Percentiles rank a stretch among this genome's conserved stretches.
Evolutionary conservation across 2,888 invertebrate species (phyloP).

Genomic region (Timema podura): DNA sequence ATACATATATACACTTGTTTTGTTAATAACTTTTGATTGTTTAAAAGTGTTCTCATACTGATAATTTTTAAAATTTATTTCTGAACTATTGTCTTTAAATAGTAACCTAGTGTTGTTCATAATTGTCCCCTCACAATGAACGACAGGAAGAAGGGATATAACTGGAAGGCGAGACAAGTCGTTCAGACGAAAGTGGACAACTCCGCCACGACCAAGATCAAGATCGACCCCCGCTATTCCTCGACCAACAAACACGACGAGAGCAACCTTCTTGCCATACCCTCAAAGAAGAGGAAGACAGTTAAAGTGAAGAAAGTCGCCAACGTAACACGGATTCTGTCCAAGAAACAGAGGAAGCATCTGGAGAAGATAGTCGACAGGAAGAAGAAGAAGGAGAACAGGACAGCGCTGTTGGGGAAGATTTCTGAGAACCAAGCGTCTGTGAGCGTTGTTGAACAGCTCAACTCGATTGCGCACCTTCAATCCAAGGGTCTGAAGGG

Average conservation of each 20-base stretch:
- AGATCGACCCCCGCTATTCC: conserved; percentile 55
- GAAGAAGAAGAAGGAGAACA: conserved; percentile 86
- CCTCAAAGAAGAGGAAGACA: conserved; percentile 75
- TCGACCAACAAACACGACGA: conserved; percentile 62
- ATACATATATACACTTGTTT: too few relatives aligned
- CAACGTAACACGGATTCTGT: conserved; percentile 63
- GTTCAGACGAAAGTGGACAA: conserved; percentile 68
- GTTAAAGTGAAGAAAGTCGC: conserved; percentile 57
- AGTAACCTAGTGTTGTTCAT: too few relatives aligned
- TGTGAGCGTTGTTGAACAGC: conserved; percentile 32
- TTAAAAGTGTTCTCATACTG: too few relatives aligned
- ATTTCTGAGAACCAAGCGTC: neutral
- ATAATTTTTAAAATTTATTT: too few relatives aligned
- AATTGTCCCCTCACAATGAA: too few relatives aligned
- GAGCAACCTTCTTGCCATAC: conserved; percentile 76
- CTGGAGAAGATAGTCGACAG: conserved; percentile 82
- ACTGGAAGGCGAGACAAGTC: conserved; percentile 70
- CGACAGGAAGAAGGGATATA: conserved; percentile 54
- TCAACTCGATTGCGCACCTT: conserved; percentile 74
- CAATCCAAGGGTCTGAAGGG: conserved; percentile 84
- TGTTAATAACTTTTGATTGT: too few relatives aligned
- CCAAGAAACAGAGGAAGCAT: conserved; percentile 82
- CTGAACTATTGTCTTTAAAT: too few relatives aligned
- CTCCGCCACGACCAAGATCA: conserved; percentile 63
- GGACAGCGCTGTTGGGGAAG: conserved; percentile 47